Conservation (phyloP, 1,140 invertebrate species). For the Drosophila albomicans region DNA sequence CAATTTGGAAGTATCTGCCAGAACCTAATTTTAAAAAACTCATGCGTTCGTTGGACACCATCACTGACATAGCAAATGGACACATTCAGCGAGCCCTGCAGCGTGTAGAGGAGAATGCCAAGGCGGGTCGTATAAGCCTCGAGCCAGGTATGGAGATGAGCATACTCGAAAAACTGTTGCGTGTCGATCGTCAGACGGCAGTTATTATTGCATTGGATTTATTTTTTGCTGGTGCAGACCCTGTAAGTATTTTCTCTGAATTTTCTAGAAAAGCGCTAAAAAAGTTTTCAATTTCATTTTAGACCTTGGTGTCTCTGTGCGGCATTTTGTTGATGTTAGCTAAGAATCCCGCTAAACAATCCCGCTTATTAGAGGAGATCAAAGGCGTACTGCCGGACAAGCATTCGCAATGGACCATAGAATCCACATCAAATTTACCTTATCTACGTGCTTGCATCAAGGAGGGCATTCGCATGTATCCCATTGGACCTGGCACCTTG, state of each 20-base stretch:
- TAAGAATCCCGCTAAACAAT: conserved; percentile 88
- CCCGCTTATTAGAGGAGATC: conserved; percentile 89
- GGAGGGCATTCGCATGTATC: conserved; percentile 87
- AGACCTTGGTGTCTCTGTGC: conserved; percentile 54
- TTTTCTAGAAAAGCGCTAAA: too few relatives aligned
- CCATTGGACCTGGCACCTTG: conserved; percentile 86
- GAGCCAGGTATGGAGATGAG: conserved; percentile 60
- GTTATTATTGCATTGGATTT: conserved; percentile 80
- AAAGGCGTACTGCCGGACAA: conserved; percentile 85
- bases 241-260: conserved; percentile 51
- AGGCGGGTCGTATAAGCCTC: conserved; percentile 12
- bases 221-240: conserved; percentile 75
- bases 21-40: conserved; percentile 87
- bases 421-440: conserved; percentile 86
- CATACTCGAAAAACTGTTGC: conserved; percentile 80
- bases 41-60: conserved; percentile 85
- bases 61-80: conserved; percentile 57
- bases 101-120: conserved; percentile 56
- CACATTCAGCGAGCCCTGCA: conserved; percentile 67
- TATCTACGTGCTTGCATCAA: conserved; percentile 89
- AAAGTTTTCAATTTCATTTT: neutral
- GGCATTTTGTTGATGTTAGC: conserved; percentile 86
- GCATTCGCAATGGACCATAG: conserved; percentile 85
- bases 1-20: conserved; percentile 87
- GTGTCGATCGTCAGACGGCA: conserved; percentile 84